These are phyloP conservation scores for Tineola bisselliella DNA, from an alignment of 2,888 invertebrate species.

Conservation along the genomic window DNA sequence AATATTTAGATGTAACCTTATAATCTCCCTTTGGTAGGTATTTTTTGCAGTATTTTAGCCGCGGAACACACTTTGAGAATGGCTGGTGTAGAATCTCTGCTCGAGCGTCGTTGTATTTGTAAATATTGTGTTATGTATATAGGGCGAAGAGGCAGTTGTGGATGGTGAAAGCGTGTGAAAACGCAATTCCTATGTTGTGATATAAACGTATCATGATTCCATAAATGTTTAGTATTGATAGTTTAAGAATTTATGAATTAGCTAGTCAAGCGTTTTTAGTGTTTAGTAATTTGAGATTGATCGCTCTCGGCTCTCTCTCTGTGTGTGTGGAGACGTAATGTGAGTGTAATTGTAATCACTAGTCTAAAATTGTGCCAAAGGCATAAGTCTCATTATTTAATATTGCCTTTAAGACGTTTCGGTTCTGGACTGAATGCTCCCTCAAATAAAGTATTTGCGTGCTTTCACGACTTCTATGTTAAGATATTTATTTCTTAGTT, in stretches of 20 bases:
- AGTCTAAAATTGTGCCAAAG: slow-evolving; percentile 55
- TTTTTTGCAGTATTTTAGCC: too few relatives aligned
- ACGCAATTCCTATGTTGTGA: slow-evolving; percentile 12
- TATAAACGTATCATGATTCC: slow-evolving; percentile 9
- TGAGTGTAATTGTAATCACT: slow-evolving; percentile 25
- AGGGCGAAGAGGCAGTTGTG: too few relatives aligned
- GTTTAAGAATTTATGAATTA: not conserved
- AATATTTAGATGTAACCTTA: too few relatives aligned
- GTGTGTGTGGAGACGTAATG: not conserved
- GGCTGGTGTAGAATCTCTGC: too few relatives aligned
- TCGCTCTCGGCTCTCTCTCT: too few relatives aligned
- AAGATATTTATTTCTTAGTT: not conserved
- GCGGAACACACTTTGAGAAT: too few relatives aligned
- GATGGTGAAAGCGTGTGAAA: not conserved
- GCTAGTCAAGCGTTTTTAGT: slow-evolving; percentile 2
- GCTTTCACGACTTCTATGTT: not conserved
- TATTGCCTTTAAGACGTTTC: slow-evolving; percentile 27
- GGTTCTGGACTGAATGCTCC: not conserved
- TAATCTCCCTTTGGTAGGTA: too few relatives aligned
- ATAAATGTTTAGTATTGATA: not conserved
- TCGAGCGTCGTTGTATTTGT: too few relatives aligned
- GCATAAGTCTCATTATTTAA: slow-evolving; percentile 50
- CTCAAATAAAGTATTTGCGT: not conserved
- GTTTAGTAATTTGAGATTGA: not conserved
- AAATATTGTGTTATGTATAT: too few relatives aligned